Conservation (phyloP, 2,797 vertebrate species). For the Crenuchus spilurus region DNA sequence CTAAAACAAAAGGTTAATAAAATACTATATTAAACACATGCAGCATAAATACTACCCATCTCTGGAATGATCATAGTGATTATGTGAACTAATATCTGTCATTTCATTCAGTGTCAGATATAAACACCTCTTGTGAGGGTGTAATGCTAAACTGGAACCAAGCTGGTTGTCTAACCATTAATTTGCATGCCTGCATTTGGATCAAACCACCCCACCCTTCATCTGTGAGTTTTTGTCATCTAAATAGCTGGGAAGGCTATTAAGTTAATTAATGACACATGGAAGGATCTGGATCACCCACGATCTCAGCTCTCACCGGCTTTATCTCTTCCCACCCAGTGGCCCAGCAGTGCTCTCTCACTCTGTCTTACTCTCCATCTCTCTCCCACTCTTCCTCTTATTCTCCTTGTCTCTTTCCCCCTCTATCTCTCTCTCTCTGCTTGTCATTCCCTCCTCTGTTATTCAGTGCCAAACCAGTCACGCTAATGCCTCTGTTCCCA, state of each 20-base stretch:
- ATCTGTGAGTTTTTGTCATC: constrained; percentile 71
- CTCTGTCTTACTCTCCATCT: constrained; percentile 1
- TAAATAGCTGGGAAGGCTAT: constrained; percentile 71
- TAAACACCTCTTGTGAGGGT: constrained; percentile 50
- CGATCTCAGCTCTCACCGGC: constrained; percentile 45
- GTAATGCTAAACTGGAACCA: constrained; percentile 51
- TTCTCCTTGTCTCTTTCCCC: constrained; percentile 46
- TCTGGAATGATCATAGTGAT: constrained; percentile 45
- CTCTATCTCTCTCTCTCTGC: constrained; percentile 18
- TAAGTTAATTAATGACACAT: constrained; percentile 76
- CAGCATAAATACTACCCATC: constrained; percentile 37
- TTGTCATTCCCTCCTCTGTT: constrained; percentile 17
- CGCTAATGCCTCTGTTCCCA: constrained; percentile 67
- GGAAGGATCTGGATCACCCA: constrained; percentile 70
- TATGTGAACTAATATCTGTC: constrained; percentile 49
- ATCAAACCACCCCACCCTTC: constrained; percentile 63
- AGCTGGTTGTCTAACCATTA: constrained; percentile 68
- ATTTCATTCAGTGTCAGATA: constrained; percentile 48
- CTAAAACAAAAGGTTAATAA: constrained; percentile 37
- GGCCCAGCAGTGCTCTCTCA: constrained; percentile 55
- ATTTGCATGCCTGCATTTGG: constrained; percentile 66
- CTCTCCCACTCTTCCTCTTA: background rate
- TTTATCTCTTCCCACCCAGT: constrained; percentile 51
- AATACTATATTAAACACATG: constrained; percentile 38
- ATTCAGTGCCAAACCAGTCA: constrained; percentile 60